Evolutionary conservation across 2,113 vertebrate genomes (phyloP), one percentile per base, ranked within the genome.

Genomic region (Camelus dromedarius): DNA sequence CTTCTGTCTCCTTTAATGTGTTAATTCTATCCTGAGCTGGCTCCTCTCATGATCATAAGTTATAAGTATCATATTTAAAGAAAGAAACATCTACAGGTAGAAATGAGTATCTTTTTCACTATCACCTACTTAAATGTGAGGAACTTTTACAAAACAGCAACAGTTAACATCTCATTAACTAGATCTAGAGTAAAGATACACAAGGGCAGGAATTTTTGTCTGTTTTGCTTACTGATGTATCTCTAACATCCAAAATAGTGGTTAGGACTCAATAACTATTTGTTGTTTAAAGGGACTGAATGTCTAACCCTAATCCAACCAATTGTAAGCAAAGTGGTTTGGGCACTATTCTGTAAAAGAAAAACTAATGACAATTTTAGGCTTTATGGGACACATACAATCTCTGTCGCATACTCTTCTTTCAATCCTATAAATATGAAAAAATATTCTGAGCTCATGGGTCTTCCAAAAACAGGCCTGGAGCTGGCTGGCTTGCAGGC

Each of bases 11-110:
- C 12, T 0, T 92, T 30, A 48, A 92, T 38, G 18, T 35, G 48
- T 18, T 80, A 24, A 56, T 35, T 56, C 54, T 50, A 24, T 38
- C 75, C 35, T 35, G 18, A 86, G 76, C 35, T 80, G 30, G 24
- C 32, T 92, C 30, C 30, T 22, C 24, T 92, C 11, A 16, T 50
- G 58, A 67, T 54, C 42, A 20, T 46, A 76, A 89, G 62, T 84
- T 48, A 30, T 28, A 93, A 93, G 62, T 72, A 64, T 69, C 70
- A 77, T 22, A 84, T 54, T 70, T 89, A 90, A 84, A 72, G 32
- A 79, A 14, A 89, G 46, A 56, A 82, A 82, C 28, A 83, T 7
- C 60, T 60, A 67, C 56, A 82, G 60, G 28, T 13, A 48, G 46
- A 58, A 87, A 92, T 3, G 42, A 54, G 56, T 54, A 70, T 54